Conservation (phyloP, 2,113 vertebrate species). For the Rostratula benghalensis region DNA sequence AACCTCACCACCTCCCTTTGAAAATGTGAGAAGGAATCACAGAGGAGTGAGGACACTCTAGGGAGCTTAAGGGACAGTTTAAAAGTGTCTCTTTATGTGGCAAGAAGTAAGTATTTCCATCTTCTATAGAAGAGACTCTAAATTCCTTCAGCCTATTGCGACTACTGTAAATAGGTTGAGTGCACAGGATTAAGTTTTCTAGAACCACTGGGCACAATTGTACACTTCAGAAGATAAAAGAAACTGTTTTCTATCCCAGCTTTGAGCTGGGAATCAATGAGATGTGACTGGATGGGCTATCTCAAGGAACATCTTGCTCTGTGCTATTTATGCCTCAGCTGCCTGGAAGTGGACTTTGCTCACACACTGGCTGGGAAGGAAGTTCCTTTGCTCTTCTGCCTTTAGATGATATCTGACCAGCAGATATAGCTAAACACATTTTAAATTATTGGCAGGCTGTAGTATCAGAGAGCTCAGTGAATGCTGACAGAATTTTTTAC, state of each 20-base stretch:
- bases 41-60: neutral
- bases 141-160: neutral
- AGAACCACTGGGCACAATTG: neutral
- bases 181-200: neutral
- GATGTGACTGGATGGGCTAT: neutral
- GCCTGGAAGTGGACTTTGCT: neutral
- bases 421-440: neutral
- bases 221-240: constrained; percentile 5
- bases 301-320: neutral
- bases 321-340: neutral
- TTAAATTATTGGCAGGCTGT: neutral
- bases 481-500: neutral
- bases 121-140: neutral
- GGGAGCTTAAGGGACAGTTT: neutral
- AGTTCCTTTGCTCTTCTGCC: neutral
- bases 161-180: neutral
- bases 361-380: neutral
- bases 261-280: neutral
- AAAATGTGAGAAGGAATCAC: neutral
- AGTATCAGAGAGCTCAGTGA: neutral
- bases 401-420: neutral
- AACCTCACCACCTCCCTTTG: neutral
- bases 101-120: neutral
- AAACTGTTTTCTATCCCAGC: neutral
- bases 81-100: neutral